Base-by-base conservation (phyloP, 1,140 invertebrate genomes). In the Pinna nobilis region DNA sequence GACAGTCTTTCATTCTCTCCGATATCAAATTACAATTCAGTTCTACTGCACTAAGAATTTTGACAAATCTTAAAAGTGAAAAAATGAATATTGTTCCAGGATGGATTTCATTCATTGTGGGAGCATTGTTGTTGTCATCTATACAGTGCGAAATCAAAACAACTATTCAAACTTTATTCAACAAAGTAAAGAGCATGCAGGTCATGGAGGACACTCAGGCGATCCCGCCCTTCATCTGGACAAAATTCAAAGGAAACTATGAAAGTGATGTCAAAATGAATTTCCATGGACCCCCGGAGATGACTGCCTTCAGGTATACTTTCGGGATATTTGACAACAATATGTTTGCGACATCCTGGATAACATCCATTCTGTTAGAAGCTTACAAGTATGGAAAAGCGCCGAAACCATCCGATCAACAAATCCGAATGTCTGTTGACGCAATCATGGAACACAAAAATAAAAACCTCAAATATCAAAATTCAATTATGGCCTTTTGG, bases 271-370 rank as follows among this genome's bases (percentile, higher is more conserved):
- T 87, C 5, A 76, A 80, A 61, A 67, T 84, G 32, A 81, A 87
- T 76, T 82, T 86, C 49, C 82, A 84, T 68, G 86, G 86, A 3
- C 66, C 70, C 23, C 75, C 78, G n/a, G 74, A 76, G 1, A 37
- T 80, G 47, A 74, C 79, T 25, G 70, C 80, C 9, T 11, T 84
- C 11, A 67, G 86, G 2, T 76, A 84, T 23, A 47, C 65, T 18
- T 80, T 84, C 18, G 51, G 70, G 13, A 77, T 87, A 18, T 86
- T 78, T 71, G 86, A 87, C 72, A 84, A 85, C 70, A 84, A 87
- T 73, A 87, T 86, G 84, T 87, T 87, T 69, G 84, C 81, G 0
- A 86, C 86, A 33, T 76, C 82, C 15, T 87, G 86, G 86, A 81
- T 87, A 7, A 80, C 83, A 13, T 70, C 72, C 4, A 68, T 59